phyloP scores from a whole-genome alignment of 2,113 vertebrate species.

The Gambusia holbrooki region DNA sequence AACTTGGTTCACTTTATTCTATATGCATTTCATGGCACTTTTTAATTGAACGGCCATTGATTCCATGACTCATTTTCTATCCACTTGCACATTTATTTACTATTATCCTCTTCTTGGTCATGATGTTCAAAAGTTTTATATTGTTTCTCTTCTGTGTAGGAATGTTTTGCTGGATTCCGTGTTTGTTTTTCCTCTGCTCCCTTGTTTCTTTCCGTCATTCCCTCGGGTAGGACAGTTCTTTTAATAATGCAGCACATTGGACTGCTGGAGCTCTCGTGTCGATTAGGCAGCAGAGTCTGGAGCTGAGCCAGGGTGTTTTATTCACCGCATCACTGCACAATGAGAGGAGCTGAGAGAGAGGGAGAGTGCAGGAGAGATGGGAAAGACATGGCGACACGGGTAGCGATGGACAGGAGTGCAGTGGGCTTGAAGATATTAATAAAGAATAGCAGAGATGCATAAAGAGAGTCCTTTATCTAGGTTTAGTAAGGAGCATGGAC shows the following conservation, averaged over 20 bases:
- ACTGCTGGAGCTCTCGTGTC: conserved; percentile 69
- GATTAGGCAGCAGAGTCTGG: conserved; percentile 71
- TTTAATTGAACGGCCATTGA: background rate
- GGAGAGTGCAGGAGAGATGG: conserved; percentile 50
- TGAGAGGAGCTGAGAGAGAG: conserved; percentile 46
- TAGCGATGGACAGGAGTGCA: conserved; percentile 47
- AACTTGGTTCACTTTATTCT: background rate
- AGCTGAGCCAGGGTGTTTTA: conserved; percentile 63
- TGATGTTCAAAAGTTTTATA: conserved; percentile 5
- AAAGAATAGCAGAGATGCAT: conserved; percentile 20
- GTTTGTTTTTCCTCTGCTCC: conserved; percentile 22
- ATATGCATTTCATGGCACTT: background rate
- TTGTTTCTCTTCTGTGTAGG: background rate
- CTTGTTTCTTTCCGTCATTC: conserved; percentile 41
- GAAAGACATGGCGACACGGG: conserved; percentile 41
- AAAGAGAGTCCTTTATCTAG: conserved; percentile 26
- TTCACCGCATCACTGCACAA: conserved; percentile 70
- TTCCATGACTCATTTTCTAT: background rate
- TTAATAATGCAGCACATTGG: conserved; percentile 76
- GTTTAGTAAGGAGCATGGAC: background rate
- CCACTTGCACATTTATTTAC: background rate
- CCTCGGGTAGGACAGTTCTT: conserved; percentile 57
- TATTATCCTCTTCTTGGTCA: conserved; percentile 2
- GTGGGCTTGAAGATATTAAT: conserved; percentile 43
- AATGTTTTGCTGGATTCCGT: conserved; percentile 9